Percentiles rank a stretch among this genome's conserved stretches.
Evolutionary conservation across 1,140 invertebrate genomes (phyloP).

Genomic region (Plutomurus gul): DNA sequence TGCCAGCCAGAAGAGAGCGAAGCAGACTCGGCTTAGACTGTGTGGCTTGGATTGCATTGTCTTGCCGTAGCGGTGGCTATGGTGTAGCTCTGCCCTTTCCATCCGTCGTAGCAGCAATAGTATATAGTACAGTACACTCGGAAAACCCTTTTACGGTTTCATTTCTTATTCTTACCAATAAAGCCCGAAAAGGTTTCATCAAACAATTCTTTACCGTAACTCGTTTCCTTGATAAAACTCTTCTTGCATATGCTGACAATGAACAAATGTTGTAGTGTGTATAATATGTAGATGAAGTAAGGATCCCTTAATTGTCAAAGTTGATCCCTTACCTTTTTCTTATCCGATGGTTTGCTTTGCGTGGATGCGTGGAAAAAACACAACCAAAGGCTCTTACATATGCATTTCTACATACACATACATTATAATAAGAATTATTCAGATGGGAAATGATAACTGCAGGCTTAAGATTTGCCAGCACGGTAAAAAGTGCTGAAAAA

Average conservation of each 20-base stretch:
- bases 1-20: neutral
- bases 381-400: neutral
- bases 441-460: conserved; percentile 5
- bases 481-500: neutral
- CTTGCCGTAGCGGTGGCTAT: neutral
- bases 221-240: conserved; percentile 36
- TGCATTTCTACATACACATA: neutral
- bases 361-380: neutral
- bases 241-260: conserved; percentile 42
- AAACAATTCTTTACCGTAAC: conserved; percentile 21
- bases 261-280: neutral
- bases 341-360: neutral
- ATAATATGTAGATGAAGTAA: conserved; percentile 41
- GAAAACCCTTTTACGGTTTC: conserved; percentile 25
- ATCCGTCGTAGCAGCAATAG: neutral
- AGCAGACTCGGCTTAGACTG: too few species aligned
- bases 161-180: conserved; percentile 13
- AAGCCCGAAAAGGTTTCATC: conserved; percentile 22
- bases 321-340: neutral
- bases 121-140: too few species aligned
- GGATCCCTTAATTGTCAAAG: conserved; percentile 38
- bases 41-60: too few species aligned
- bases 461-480: conserved; percentile 8
- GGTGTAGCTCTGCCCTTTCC: neutral
- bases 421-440: neutral